Evolutionary conservation across 2,888 invertebrate genomes (phyloP), one percentile per base, ranked within the genome.

Genomic region (Cryptocephalus moraei): DNA sequence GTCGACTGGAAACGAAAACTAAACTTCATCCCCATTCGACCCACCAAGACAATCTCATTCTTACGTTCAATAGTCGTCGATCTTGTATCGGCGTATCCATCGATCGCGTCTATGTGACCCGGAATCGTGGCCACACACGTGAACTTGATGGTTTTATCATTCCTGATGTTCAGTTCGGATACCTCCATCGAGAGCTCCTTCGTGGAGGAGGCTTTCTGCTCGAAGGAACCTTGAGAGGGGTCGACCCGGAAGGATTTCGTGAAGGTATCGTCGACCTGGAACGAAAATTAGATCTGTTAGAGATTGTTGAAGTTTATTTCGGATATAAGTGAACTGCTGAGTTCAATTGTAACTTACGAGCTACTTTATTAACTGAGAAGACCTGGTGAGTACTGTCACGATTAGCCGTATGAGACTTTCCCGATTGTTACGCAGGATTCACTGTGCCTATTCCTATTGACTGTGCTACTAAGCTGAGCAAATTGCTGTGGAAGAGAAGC

Each of bases 41-140:
- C 6, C 6, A n/a, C n/a, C n/a, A n/a, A n/a, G n/a, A n/a, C n/a
- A n/a, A n/a, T n/a, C n/a, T n/a, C n/a, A n/a, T n/a, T 69, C 78
- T 78, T 70, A 87, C 87, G 84, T 66, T 79, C 79, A 45, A 84
- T 82, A 36, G 83, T 83, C 61, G 80, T 81, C 55, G 80, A 82
- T 65, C 81, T 81, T 55, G 81, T 74, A 65, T 88, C 87, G 43
- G 86, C 87, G 62, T 80, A 88, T 56, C 80, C 76, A 58, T 83
- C 84, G 46, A 81, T 80, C 34, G 80, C 79, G n/a, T 79, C 81
- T 12, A 85, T 78, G 56, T 83, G 83, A 49, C 82, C 81, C 1
- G 88, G 88, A 57, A 88, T 88, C 43, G 88, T 86, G 36, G 87
- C 79, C 51, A 84, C 77, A 63, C 88, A 88, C 33, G 84, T 85